Percentiles rank a stretch among this genome's conserved stretches.
Conservation (phyloP, 2,888 invertebrate genomes). For the Galerucella calmariensis region DNA sequence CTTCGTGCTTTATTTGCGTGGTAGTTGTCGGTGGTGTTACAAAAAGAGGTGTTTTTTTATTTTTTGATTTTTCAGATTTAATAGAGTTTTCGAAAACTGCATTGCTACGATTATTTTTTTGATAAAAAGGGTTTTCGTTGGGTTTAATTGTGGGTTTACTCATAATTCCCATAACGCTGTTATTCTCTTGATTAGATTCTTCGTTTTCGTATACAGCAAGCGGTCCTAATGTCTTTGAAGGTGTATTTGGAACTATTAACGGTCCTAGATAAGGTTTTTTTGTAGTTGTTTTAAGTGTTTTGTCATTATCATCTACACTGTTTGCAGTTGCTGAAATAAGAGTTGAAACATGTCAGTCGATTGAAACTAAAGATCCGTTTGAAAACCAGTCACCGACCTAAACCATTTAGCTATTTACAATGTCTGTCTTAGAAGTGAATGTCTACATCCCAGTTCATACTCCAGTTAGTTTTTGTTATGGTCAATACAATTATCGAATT, state of each 20-base stretch:
- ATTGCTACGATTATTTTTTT: conserved; percentile 37
- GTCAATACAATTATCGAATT: not conserved
- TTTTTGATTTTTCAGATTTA: conserved; percentile 56
- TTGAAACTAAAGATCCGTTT: conserved; percentile 38
- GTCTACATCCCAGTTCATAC: not conserved
- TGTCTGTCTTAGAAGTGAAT: not conserved
- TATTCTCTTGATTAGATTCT: conserved; percentile 42
- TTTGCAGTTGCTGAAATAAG: conserved; percentile 55
- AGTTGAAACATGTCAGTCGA: conserved; percentile 17
- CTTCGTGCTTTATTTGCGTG: conserved; percentile 30
- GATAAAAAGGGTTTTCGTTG: conserved; percentile 55
- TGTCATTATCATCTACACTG: conserved; percentile 50
- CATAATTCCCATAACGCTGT: conserved; percentile 37
- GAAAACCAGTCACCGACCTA: conserved; percentile 26
- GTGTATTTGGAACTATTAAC: conserved; percentile 51
- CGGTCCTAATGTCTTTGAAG: conserved; percentile 61
- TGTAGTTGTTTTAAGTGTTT: conserved; percentile 49
- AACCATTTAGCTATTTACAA: conserved; percentile 23
- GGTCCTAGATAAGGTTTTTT: conserved; percentile 42
- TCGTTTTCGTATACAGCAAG: conserved; percentile 59
- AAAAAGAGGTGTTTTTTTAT: conserved; percentile 46
- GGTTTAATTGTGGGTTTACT: conserved; percentile 42
- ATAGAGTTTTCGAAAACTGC: conserved; percentile 64
- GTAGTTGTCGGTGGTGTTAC: conserved; percentile 50
- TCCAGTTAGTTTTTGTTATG: not conserved